A percentile compares a stretch with the other conserved stretches of the same genome.
Conservation (phyloP, 2,888 invertebrate genomes). For the Stenodema calcarata region DNA sequence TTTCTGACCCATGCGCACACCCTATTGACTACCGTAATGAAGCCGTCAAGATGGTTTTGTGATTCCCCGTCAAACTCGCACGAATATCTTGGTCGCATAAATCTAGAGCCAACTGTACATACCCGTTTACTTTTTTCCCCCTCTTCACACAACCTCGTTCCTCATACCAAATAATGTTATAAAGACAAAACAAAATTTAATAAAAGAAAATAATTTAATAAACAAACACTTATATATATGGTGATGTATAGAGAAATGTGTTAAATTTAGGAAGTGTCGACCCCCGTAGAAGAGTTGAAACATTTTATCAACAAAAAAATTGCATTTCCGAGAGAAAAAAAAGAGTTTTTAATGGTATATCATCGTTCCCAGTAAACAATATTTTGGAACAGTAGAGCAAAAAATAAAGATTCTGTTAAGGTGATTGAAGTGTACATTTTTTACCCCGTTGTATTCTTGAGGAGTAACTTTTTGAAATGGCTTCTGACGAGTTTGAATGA, state of each 20-base stretch:
- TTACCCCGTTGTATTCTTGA: neutral
- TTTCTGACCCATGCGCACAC: too few species aligned
- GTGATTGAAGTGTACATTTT: neutral
- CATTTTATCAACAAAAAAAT: neutral
- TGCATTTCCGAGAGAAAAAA: neutral
- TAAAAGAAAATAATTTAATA: neutral
- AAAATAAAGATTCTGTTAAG: neutral
- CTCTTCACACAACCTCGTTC: neutral
- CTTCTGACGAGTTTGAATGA: neutral
- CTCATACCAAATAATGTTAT: neutral
- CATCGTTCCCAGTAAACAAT: neutral
- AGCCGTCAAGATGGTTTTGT: too few species aligned
- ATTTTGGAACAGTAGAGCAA: neutral
- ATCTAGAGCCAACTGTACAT: too few species aligned
- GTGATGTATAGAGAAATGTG: conserved; percentile 41
- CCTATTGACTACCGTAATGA: too few species aligned
- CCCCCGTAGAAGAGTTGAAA: conserved; percentile 28
- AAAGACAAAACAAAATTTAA: neutral
- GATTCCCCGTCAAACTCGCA: too few species aligned
- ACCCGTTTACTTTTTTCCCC: too few species aligned
- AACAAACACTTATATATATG: conserved; percentile 9
- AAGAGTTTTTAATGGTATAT: neutral
- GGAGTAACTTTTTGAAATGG: neutral
- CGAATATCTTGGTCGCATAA: too few species aligned
- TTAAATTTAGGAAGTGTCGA: conserved; percentile 39